Conservation (phyloP, 2,888 invertebrate species). For the Magallana nippona region DNA sequence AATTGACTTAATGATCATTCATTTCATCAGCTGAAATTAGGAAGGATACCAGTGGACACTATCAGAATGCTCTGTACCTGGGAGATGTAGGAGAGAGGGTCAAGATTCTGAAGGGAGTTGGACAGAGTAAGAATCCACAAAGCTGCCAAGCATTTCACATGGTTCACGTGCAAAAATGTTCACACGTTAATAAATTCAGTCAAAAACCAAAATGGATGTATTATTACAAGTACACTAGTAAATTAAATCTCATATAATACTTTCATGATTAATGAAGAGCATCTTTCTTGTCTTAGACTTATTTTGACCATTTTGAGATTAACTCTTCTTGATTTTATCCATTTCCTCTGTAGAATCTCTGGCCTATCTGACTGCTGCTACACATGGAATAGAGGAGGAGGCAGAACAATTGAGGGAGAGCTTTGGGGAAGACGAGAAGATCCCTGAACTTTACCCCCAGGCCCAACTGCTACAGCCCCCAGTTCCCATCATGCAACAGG, state of each 20-base stretch:
- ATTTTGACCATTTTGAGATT: neutral
- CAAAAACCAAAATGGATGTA: too few species aligned
- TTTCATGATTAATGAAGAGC: too few species aligned
- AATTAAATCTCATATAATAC: too few species aligned
- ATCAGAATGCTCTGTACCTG: conserved; percentile 94
- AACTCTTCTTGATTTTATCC: neutral
- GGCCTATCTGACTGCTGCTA: conserved; percentile 96
- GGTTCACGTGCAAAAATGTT: neutral
- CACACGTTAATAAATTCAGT: neutral
- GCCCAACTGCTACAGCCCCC: conserved; percentile 92
- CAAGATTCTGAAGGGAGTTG: conserved; percentile 81
- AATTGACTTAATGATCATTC: neutral
- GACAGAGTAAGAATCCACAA: conserved; percentile 76
- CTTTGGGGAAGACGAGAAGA: conserved; percentile 83
- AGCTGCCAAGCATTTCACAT: neutral
- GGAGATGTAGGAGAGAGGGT: conserved; percentile 96
- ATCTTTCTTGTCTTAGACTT: neutral
- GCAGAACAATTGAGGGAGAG: conserved; percentile 84
- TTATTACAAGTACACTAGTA: too few species aligned
- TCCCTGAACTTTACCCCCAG: conserved; percentile 88
- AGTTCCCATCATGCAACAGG: conserved; percentile 91
- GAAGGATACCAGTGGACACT: conserved; percentile 97
- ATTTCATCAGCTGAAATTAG: conserved; percentile 90
- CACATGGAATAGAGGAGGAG: conserved; percentile 91
- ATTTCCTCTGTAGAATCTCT: conserved; percentile 82